These are phyloP conservation scores for Thymelicus lineola DNA, from an alignment of 2,888 invertebrate species.

Conservation along the genomic window DNA sequence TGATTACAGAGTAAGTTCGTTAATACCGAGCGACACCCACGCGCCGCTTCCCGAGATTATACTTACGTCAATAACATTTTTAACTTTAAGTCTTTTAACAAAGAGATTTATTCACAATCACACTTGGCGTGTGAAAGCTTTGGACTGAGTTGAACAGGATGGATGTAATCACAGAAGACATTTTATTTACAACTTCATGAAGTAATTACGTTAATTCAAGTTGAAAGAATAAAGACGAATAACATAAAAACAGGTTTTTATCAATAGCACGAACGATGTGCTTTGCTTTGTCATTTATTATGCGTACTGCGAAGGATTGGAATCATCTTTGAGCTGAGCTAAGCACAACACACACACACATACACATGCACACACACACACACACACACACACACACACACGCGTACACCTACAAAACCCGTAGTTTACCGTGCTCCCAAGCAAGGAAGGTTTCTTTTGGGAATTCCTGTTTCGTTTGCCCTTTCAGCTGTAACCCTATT, in stretches of 20 bases:
- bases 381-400: background rate
- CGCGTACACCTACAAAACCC: too few relatives aligned
- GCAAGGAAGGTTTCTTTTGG: too few relatives aligned
- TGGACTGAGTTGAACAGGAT: conserved; percentile 18
- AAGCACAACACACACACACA: background rate
- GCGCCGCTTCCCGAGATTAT: conserved; percentile 8
- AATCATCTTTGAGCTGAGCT: background rate
- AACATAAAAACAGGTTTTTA: too few relatives aligned
- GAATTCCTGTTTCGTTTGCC: too few relatives aligned
- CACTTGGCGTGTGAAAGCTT: conserved; percentile 18
- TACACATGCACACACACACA: background rate
- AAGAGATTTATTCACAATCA: conserved; percentile 22
- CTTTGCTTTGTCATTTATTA: too few relatives aligned
- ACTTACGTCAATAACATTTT: conserved; percentile 10
- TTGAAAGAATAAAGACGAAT: too few relatives aligned
- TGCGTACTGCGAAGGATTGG: too few relatives aligned
- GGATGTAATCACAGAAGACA: conserved; percentile 13
- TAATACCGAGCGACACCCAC: conserved; percentile 20
- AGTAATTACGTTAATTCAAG: background rate
- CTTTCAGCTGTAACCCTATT: too few relatives aligned
- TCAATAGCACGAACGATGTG: too few relatives aligned
- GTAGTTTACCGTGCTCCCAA: too few relatives aligned
- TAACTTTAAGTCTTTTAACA: conserved; percentile 23
- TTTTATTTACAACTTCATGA: background rate
- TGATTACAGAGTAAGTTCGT: conserved; percentile 27